Conservation (phyloP, 1,140 invertebrate genomes). For the Armadillidium nasatum region DNA sequence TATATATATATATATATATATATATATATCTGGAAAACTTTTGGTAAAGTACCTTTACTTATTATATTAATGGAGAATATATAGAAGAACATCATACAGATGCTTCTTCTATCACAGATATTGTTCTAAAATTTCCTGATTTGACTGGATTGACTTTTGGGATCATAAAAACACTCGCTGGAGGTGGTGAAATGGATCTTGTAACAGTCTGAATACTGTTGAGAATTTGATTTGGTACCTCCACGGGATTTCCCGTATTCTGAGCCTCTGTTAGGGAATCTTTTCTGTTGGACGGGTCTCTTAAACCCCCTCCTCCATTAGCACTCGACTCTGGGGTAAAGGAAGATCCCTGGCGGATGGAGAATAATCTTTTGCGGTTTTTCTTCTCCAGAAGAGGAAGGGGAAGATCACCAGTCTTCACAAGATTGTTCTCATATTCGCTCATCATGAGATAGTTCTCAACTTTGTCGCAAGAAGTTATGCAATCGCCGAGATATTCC, state of each 20-base stretch:
- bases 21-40: no score
- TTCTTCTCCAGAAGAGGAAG: background rate
- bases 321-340: background rate
- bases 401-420: background rate
- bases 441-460: conserved; percentile 81
- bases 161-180: no score
- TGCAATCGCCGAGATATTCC: conserved; percentile 68
- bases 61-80: no score
- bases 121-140: background rate
- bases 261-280: background rate
- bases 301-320: background rate
- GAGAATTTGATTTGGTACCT: no score
- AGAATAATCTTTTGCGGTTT: background rate
- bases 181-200: no score
- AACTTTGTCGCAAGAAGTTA: conserved; percentile 82
- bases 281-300: background rate
- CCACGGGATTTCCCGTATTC: background rate
- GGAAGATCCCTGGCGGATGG: background rate
- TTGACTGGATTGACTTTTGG: background rate
- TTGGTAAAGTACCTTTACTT: no score
- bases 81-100: background rate
- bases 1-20: no score
- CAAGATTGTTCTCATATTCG: conserved; percentile 77
- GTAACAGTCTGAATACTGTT: no score
- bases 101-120: background rate